These are phyloP conservation scores for Grammomys dolichurus DNA, from an alignment of 2,113 vertebrate species.

Conservation along the genomic window DNA sequence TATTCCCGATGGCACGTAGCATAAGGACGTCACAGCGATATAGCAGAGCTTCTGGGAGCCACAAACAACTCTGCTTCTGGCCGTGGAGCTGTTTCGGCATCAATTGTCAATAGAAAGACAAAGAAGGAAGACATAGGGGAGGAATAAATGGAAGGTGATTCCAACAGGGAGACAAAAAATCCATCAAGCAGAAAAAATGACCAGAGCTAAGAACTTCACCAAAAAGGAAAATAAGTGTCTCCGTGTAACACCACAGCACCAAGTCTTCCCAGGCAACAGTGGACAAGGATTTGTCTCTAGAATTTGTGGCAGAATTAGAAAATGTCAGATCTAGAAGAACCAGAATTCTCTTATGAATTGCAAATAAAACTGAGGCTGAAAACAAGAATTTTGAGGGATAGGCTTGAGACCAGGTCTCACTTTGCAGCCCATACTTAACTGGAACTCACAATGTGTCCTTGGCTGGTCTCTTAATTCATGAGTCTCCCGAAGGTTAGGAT, in stretches of 20 bases:
- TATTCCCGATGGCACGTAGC: constrained; percentile 16
- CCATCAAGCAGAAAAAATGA: constrained; percentile 22
- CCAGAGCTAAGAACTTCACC: constrained; percentile 29
- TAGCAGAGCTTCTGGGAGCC: constrained; percentile 12
- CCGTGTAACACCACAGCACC: background rate
- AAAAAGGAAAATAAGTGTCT: background rate
- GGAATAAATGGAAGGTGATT: constrained; percentile 4
- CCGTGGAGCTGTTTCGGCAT: background rate
- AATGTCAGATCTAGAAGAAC: background rate
- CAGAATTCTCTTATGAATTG: background rate
- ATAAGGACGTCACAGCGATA: constrained; percentile 8
- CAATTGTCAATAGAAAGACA: constrained; percentile 41
- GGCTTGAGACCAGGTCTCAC: background rate
- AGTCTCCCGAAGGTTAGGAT: background rate
- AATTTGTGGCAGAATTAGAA: constrained; percentile 46
- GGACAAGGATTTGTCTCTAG: background rate
- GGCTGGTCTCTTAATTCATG: background rate
- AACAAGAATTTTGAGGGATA: background rate
- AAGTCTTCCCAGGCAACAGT: background rate
- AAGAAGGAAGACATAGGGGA: background rate
- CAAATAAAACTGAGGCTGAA: constrained; percentile 9
- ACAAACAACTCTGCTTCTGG: background rate
- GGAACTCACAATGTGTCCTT: background rate
- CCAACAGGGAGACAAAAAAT: constrained; percentile 63
- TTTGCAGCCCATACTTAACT: background rate